Evolutionary conservation across 2,113 vertebrate genomes (phyloP), one percentile per base, ranked within the genome.

Genomic region (Cynocephalus volans): DNA sequence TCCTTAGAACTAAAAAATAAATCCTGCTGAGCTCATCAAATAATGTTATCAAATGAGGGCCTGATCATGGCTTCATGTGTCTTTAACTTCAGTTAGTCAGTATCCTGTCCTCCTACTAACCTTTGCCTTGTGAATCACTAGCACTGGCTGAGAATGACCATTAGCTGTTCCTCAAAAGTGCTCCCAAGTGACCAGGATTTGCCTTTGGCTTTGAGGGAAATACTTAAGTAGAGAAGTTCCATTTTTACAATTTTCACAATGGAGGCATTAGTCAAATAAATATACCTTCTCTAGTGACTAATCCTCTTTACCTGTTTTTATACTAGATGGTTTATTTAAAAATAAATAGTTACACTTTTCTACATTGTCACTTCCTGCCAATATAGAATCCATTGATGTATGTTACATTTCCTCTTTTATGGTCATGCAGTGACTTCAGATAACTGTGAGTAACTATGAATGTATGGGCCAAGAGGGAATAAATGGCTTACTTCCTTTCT

Each of bases 371-470:
- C 80, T 92, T 92, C 84, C 83, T 64, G 65, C 12, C 18, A 14
- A 23, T 45, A 82, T 12, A 60, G 73, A 76, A 67, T 21, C 31
- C 69, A 18, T 11, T 72, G 41, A 48, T n/a, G 19, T 76, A 8
- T 2, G 15, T 58, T 82, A 24, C 52, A 62, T 75, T 98, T 98
- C 96, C 97, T 97, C 72, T 94, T 88, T 82, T 12, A 33, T 15
- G 81, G 26, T 96, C 97, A 48, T 19, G 10, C 54, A 90, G 58
- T 77, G 67, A 81, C 67, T 69, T 93, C 50, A 83, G 52, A 79
- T 50, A 54, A 70, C n/a, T 56, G 10, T 88, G 93, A 95, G 65
- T 79, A 89, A 93, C 83, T 60, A 12, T 48, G 33, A 88, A 67
- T n/a, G 65, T 26, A 18, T 9, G 36, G 52, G 83, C 82, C 52